These are phyloP conservation scores for Rosalia funebris DNA, from an alignment of 2,888 invertebrate genomes.

Conservation along the genomic window DNA sequence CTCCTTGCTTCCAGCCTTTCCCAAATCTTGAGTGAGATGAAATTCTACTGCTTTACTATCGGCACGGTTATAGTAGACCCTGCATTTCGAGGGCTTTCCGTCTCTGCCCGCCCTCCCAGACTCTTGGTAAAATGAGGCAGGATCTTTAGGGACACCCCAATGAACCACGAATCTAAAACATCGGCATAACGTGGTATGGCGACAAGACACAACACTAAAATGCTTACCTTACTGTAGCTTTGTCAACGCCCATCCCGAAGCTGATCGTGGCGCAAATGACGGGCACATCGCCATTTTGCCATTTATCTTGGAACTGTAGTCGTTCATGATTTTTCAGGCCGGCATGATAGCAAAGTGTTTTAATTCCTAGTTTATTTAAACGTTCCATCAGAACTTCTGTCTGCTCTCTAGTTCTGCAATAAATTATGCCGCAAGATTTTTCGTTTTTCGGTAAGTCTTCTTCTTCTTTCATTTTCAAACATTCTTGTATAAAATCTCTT, in stretches of 20 bases:
- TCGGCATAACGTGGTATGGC: not conserved
- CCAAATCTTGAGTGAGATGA: constrained; percentile 78
- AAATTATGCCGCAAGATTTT: constrained; percentile 51
- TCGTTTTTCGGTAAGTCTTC: constrained; percentile 56
- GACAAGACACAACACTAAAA: not conserved
- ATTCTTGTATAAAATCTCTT: constrained; percentile 75
- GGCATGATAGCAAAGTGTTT: constrained; percentile 89
- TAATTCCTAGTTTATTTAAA: constrained; percentile 78
- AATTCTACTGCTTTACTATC: constrained; percentile 87
- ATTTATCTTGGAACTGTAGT: constrained; percentile 84
- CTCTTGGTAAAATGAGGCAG: constrained; percentile 96
- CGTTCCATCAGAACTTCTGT: constrained; percentile 86
- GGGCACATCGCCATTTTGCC: constrained; percentile 89
- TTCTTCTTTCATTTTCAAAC: constrained; percentile 71
- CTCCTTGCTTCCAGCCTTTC: constrained; percentile 65
- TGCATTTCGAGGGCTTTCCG: constrained; percentile 86
- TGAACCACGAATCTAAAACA: constrained; percentile 87
- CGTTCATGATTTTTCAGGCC: constrained; percentile 81
- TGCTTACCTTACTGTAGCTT: constrained; percentile 82
- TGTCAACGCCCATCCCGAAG: constrained; percentile 99
- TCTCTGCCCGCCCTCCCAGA: constrained; percentile 97
- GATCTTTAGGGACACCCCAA: constrained; percentile 95
- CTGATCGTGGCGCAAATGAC: constrained; percentile 97
- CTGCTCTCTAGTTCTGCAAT: constrained; percentile 82
- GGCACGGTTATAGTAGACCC: constrained; percentile 87